Percentiles rank a stretch among this genome's conserved stretches.
These are phyloP conservation scores for Stenodera caucasica DNA, from an alignment of 2,888 invertebrate species.

Conservation along the genomic window DNA sequence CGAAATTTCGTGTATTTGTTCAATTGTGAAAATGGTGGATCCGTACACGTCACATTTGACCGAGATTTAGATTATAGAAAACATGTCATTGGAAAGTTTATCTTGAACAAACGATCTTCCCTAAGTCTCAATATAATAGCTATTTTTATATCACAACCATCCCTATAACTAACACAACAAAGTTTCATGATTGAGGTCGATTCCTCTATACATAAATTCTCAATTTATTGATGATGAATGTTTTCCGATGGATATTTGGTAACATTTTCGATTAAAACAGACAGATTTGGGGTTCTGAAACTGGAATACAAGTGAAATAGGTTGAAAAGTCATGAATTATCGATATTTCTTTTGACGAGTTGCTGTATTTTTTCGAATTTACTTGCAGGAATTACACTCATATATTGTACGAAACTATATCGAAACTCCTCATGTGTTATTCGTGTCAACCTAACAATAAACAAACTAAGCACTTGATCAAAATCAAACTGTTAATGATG, in stretches of 20 bases:
- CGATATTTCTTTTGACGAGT: no score
- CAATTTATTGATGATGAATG: slow-evolving; percentile 7
- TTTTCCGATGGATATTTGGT: not conserved
- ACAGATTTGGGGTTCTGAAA: no score
- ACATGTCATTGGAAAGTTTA: not conserved
- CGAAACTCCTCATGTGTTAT: no score
- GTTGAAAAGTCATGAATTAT: not conserved
- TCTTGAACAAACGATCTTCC: not conserved
- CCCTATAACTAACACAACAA: not conserved
- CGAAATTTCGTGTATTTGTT: no score
- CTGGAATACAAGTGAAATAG: not conserved
- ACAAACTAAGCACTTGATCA: no score
- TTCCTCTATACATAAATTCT: not conserved
- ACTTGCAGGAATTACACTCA: no score
- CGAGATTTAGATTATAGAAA: not conserved
- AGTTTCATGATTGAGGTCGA: not conserved
- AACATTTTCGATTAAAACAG: not conserved
- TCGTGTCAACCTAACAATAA: no score
- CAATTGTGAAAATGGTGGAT: slow-evolving; percentile 3
- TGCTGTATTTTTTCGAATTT: no score
- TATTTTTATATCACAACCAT: not conserved
- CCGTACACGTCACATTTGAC: not conserved
- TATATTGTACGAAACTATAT: no score
- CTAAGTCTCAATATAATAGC: not conserved
- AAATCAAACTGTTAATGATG: no score